phyloP scores from a whole-genome alignment of 2,797 vertebrate species.

The Acanthiza pusilla region DNA sequence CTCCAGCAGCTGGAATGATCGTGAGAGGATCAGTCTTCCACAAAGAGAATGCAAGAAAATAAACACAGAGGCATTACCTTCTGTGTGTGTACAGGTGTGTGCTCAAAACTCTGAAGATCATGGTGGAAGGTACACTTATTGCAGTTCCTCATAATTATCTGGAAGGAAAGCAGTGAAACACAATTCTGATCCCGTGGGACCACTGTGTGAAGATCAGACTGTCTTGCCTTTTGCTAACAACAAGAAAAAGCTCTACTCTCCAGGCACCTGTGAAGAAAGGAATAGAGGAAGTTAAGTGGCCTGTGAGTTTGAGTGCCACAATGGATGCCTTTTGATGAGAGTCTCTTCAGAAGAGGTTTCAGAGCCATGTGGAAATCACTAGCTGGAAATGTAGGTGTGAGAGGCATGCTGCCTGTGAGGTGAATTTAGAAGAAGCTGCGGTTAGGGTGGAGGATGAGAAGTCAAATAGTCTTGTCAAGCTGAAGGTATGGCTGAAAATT shows the following conservation, averaged over 20 bases:
- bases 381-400: background rate
- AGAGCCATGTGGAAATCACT: background rate
- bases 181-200: background rate
- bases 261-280: background rate
- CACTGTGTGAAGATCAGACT: background rate
- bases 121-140: background rate
- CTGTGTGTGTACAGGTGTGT: rapidly evolving
- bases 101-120: background rate
- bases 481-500: background rate
- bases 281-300: background rate
- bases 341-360: background rate
- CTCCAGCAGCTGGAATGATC: background rate
- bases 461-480: background rate
- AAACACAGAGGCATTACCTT: rapidly evolving
- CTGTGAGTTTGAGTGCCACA: rapidly evolving
- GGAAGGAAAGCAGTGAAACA: background rate
- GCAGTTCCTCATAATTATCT: background rate
- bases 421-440: background rate
- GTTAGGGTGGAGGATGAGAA: background rate
- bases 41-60: background rate
- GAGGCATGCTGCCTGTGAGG: background rate
- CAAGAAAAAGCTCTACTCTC: background rate
- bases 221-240: background rate
- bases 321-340: background rate
- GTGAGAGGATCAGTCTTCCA: background rate